Evolutionary conservation across 2,113 vertebrate species (phyloP), one percentile per base, ranked within the genome.

Genomic region (Nestor notabilis): DNA sequence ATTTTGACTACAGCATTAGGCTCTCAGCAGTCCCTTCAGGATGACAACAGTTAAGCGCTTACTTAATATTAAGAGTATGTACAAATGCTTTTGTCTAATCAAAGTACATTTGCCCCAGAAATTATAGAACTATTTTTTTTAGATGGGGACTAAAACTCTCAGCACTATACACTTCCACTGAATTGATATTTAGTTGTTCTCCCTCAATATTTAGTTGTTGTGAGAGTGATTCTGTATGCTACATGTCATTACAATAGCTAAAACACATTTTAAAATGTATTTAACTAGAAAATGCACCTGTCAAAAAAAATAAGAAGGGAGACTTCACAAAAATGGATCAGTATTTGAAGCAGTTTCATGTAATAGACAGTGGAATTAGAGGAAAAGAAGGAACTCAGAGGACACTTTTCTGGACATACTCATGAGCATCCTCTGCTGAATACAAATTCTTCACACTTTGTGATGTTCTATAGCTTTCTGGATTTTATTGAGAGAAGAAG

Each of bases 21-120:
- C 39, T 95, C 69, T 72, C 81, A 82, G 41, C 28, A 90, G 23
- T 58, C 43, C 31, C 41, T 91, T 68, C 78, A 88, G n/a, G 24
- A 76, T 85, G 53, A 80, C 28, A 93, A 90, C 78, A 0, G 0
- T 79, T 56, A 85, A 91, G 44, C 6, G 5, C 68, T 95, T 87
- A 68, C 55, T 80, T 82, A 87, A 68, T 23, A 41, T 47, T 79
- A 85, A 49, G 35, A 86, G 25, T 47, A 9, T n/a, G 19, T 31
- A 61, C 7, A 65, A 89, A 82, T 18, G 14, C 5, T 68, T 90
- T 79, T 81, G 43, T 10, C 21, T 71, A 79, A 79, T 71, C 33
- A 60, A 96, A 96, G 43, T 47, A 83, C 21, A 52, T 69, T 87
- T 85, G 71, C 29, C 29, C 64, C 10, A 76, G 47, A 87, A 89